Evolutionary conservation across 2,797 vertebrate species (phyloP), one percentile per base, ranked within the genome.

Genomic region (Sebastes taczanowskii): DNA sequence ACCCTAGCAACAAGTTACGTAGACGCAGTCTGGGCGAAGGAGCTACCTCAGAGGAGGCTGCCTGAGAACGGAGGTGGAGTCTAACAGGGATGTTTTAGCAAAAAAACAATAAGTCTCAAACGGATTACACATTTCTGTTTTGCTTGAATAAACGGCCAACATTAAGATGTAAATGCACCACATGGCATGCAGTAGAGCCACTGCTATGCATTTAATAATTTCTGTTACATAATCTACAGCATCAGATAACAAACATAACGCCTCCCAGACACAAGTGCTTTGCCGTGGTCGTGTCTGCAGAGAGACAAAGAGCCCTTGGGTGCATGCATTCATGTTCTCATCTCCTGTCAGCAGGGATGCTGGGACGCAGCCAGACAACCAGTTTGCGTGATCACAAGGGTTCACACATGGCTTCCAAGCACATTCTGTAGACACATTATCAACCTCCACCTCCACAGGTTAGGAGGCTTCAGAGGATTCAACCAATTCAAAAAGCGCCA

Each of bases 1-100:
- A 73, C 93, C 93, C 73, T 92, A 83, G 94, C 89, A 95, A 95
- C 94, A 91, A 81, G 89, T 90, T 90, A 92, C 86, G 81, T 92
- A 38, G 90, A 82, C 73, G 86, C 87, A 60, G 75, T 75, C 73
- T 63, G 67, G 70, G 67, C 27, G 27, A 85, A 65, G 78, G 63
- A 80, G 71, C 69, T 4, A 76, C 80, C 78, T 84, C 80, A 68
- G 59, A 69, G 60, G 60, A 69, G 79, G 84, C 78, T 64, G 85
- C 34, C 70, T 74, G 67, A 73, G 80, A 74, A 49, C 11, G 46
- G 68, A 85, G 89, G 74, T 59, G 84, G 82, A 80, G 88, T 78
- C 70, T 32, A 64, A 74, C 46, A 18, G 68, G 27, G 67, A 74
- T 7, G 3, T 73, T 78, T 81, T 5, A 68, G 34, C 60, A 74